These are phyloP conservation scores for Hephaestus fuliginosus DNA, from an alignment of 2,797 vertebrate genomes.

Conservation along the genomic window DNA sequence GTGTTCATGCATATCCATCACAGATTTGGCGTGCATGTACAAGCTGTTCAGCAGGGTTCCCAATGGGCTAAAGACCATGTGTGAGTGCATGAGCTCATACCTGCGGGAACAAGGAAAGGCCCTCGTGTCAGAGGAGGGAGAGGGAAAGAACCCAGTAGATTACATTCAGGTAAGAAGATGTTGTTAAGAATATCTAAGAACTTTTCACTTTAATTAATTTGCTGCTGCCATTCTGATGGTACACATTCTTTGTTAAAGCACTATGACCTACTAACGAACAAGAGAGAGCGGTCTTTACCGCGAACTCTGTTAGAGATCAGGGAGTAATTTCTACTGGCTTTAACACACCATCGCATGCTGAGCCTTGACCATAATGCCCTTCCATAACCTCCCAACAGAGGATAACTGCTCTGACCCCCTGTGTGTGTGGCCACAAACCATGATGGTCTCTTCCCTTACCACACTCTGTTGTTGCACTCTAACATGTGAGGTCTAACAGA, in stretches of 20 bases:
- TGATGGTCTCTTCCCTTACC: conserved; percentile 18
- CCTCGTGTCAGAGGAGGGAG: conserved; percentile 96
- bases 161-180: conserved; percentile 92
- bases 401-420: conserved; percentile 8
- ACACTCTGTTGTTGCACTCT: neutral
- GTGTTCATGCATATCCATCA: conserved; percentile 39
- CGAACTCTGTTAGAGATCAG: conserved; percentile 6
- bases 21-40: conserved; percentile 98
- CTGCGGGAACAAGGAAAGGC: conserved; percentile 97
- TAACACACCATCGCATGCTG: conserved; percentile 5
- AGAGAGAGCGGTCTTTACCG: neutral
- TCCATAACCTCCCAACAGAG: conserved; percentile 23
- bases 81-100: conserved; percentile 98
- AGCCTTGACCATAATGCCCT: conserved; percentile 31
- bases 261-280: neutral
- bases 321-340: conserved; percentile 21
- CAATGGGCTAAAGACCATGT: conserved; percentile 98
- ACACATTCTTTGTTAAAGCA: neutral
- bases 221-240: neutral
- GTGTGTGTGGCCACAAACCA: conserved; percentile 23
- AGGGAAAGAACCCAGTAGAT: conserved; percentile 98
- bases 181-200: neutral
- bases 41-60: conserved; percentile 97
- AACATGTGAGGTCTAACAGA: conserved; percentile 7
- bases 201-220: neutral